These are phyloP conservation scores for Prionailurus bengalensis DNA, from an alignment of 2,113 vertebrate species.

Conservation along the genomic window DNA sequence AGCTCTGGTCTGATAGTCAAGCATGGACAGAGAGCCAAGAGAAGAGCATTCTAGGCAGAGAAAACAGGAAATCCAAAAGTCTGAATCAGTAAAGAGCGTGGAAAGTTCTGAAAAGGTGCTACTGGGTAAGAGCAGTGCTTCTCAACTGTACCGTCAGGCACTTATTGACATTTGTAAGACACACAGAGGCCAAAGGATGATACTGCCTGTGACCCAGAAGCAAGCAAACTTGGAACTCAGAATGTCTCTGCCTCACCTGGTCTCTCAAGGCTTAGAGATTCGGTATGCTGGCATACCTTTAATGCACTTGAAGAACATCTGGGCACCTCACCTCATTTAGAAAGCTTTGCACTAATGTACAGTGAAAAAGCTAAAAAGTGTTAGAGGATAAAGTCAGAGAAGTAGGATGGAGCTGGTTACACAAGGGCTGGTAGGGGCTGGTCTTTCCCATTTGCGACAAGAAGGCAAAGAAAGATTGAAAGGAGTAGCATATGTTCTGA, in stretches of 20 bases:
- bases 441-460: not conserved
- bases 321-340: not conserved
- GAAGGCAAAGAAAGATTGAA: not conserved
- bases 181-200: not conserved
- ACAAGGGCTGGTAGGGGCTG: not conserved
- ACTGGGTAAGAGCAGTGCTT: not conserved
- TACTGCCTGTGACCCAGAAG: not conserved
- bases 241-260: not conserved
- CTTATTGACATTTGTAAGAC: not conserved
- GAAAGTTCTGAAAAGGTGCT: not conserved
- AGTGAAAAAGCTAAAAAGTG: constrained; percentile 2
- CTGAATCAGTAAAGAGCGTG: not conserved
- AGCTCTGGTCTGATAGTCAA: not conserved
- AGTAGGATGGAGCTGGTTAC: not conserved
- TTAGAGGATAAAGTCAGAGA: not conserved
- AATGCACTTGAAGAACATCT: not conserved
- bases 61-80: not conserved
- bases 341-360: not conserved
- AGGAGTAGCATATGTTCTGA: not conserved
- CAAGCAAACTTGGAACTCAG: not conserved
- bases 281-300: not conserved
- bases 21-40: not conserved
- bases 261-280: not conserved
- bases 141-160: not conserved
- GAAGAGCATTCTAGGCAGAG: not conserved